A percentile compares a stretch with the other conserved stretches of the same genome.
Conservation (phyloP, 2,797 vertebrate species). For the Myotis pilosus region DNA sequence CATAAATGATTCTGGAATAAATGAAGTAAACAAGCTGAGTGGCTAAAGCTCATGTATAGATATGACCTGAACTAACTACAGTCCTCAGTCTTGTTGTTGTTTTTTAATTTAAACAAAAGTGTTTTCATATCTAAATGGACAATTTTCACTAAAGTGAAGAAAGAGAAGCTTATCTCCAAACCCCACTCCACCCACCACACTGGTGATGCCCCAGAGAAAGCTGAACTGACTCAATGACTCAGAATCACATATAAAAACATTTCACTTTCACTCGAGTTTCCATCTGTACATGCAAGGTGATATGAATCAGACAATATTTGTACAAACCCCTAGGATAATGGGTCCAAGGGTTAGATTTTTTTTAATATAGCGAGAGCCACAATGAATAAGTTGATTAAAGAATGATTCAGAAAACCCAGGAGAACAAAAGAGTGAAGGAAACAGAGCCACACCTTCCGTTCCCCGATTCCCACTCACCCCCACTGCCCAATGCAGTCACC, state of each 20-base stretch:
- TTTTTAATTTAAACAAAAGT: neutral
- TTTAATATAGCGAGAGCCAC: neutral
- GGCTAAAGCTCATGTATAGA: neutral
- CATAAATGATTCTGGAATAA: neutral
- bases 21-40: neutral
- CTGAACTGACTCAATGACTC: neutral
- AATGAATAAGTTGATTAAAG: neutral
- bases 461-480: neutral
- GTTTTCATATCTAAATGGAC: neutral
- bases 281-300: neutral
- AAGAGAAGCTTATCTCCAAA: neutral
- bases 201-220: neutral
- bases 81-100: neutral
- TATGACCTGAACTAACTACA: neutral
- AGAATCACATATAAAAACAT: neutral
- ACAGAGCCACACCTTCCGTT: neutral
- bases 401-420: neutral
- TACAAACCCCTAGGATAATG: constrained; percentile 20
- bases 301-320: neutral
- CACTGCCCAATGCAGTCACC: neutral
- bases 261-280: constrained; percentile 14
- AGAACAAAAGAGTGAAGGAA: neutral
- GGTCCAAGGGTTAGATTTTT: neutral
- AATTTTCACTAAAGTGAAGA: neutral
- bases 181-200: neutral